Base-by-base conservation (phyloP, 1,140 invertebrate species). In the Apis cerana region DNA sequence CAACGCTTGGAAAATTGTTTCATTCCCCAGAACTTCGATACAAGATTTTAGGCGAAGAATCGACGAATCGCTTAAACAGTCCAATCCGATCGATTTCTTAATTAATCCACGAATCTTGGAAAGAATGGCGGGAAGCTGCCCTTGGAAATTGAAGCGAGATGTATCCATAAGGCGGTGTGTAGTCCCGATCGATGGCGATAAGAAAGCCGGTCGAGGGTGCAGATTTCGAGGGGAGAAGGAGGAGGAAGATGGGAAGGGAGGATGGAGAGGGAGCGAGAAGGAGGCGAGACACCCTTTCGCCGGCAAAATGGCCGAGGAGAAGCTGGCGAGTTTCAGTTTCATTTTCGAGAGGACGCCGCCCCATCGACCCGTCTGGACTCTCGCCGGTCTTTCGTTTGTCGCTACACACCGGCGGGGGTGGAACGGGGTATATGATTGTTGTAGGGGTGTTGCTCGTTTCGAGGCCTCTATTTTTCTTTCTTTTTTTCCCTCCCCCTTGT, bases 271-370 rank as follows among this genome's bases (percentile, higher is more conserved):
- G 64, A 50, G 19, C 70, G 43, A 59, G 48, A 43, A 43, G 4
- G 5, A 43, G 4, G 3, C 33, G n/a, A 27, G 43, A 71, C 52
- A 59, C 71, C 71, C 21, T 74, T 74, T 74, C 56, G n/a, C 71
- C 71, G 56, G 56, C 59, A 75, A 75, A 75, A 75, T 65, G 74
- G 61, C 59, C 74, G 33, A 43, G 33, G 61, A 64, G 61, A 75
- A 64, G n/a, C 59, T 62, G 59, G 48, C 48, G 74, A 52, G 74
- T 75, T 75, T 75, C 74, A 75, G 74, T 75, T 75, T 65, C 74
- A 62, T 43, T 62, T 75, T 75, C 61, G 74, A 75, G 48, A 75
- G 74, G 50, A 64, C 61, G 59, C 33, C 72, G 72, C 61, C 59
- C 61, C 74, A 75, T 75, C 74, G 74, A 75, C 61, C 61, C 74